These are phyloP conservation scores for Pediacus dermestoides DNA, from an alignment of 2,888 invertebrate genomes.

Conservation along the genomic window DNA sequence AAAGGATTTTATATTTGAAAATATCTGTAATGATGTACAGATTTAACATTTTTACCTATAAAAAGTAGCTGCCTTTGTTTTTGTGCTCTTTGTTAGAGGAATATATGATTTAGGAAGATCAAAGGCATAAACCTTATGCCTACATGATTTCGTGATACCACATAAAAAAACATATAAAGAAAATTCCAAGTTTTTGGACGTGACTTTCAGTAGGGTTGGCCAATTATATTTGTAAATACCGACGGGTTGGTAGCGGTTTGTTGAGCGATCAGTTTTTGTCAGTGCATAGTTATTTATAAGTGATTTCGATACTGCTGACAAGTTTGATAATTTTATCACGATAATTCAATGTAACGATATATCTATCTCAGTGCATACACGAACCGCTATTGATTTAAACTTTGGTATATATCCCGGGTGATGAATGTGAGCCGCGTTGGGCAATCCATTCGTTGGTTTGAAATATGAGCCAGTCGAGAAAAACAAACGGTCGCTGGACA, in stretches of 20 bases:
- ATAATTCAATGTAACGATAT: conserved; percentile 44
- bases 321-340: conserved; percentile 44
- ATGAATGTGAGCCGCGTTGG: conserved; percentile 44
- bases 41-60: too few relatives aligned
- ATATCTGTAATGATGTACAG: too few relatives aligned
- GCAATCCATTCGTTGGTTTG: conserved; percentile 43
- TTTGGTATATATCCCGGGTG: conserved; percentile 46
- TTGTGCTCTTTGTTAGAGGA: too few relatives aligned
- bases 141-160: too few relatives aligned
- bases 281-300: conserved; percentile 32
- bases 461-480: conserved; percentile 43
- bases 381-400: conserved; percentile 47
- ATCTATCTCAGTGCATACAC: conserved; percentile 41
- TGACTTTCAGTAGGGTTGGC: too few relatives aligned
- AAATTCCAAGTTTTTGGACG: too few relatives aligned
- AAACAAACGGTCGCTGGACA: conserved; percentile 44
- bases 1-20: too few relatives aligned
- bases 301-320: conserved; percentile 40
- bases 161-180: too few relatives aligned
- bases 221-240: too few relatives aligned
- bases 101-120: too few relatives aligned
- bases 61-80: too few relatives aligned
- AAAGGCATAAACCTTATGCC: too few relatives aligned
- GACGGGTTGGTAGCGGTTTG: neutral
- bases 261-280: conserved; percentile 10